Evolutionary conservation across 1,140 invertebrate genomes (phyloP), one percentile per base, ranked within the genome.

Genomic region (Ptiloglossa arizonensis): DNA sequence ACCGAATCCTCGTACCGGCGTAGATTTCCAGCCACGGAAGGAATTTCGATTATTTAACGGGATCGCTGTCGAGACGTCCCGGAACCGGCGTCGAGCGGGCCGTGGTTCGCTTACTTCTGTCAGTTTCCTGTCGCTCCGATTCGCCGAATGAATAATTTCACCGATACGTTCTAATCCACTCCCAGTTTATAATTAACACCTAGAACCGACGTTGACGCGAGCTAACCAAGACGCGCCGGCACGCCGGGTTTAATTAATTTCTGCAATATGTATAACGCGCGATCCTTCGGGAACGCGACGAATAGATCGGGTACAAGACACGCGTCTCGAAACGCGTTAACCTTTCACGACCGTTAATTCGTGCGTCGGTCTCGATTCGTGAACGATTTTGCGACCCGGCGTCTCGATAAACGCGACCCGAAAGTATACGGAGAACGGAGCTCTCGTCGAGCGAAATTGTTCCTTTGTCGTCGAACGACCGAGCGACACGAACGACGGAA

Each of bases 191-290:
- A 57, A 75, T 75, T 75, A 57, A 75, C 44, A 24, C 22, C 54
- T 32, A 68, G 68, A 59, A 75, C 27, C 38, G 64, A 68, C 73
- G 41, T 76, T 69, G 73, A 76, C 35, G 44, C 66, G 59, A 59
- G 8, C 27, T 22, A 38, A 60, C n/a, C 54, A 19, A 48, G 73
- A 24, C 41, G 64, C 64, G 0, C 56, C 48, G 66, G 29, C 50
- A 57, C 66, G 73, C 48, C 73, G 48, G 73, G 52, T 69, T 76
- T 69, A 76, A 76, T 76, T 76, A 69, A 76, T 69, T 76, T 69
- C 44, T 76, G 73, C 73, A 69, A 76, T 76, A 76, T 76, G 57
- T 76, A 76, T 76, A 62, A 62, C 56, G 41, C 17, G 15, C 22
- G 64, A 59, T 69, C 73, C 73, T 54, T 17, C 19, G 27, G 66